Conservation (phyloP, 2,797 vertebrate species). For the Bufotes viridis region DNA sequence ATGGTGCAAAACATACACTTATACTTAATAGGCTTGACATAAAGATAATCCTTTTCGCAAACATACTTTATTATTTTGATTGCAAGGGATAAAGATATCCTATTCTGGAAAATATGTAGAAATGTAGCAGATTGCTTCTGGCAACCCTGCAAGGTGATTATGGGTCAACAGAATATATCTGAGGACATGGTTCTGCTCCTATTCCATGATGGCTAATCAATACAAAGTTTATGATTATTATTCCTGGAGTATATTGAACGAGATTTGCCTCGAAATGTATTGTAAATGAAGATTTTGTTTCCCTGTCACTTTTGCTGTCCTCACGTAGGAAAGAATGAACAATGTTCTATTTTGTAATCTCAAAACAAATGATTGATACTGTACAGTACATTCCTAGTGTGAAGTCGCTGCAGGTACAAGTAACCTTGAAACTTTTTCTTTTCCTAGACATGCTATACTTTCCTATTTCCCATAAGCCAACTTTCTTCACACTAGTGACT, state of each 20-base stretch:
- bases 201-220: slow-evolving; percentile 35
- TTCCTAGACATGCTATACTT: slow-evolving; percentile 4
- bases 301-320: slow-evolving; percentile 40
- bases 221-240: slow-evolving; percentile 58
- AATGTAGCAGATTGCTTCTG: background rate
- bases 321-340: slow-evolving; percentile 46
- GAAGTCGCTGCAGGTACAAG: slow-evolving; percentile 42
- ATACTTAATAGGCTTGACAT: slow-evolving; percentile 18
- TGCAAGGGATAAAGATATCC: slow-evolving; percentile 25
- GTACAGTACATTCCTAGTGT: slow-evolving; percentile 37
- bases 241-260: slow-evolving; percentile 40
- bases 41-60: slow-evolving; percentile 17
- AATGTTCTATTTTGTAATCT: slow-evolving; percentile 51
- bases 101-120: background rate
- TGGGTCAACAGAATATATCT: slow-evolving; percentile 17
- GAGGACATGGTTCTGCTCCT: slow-evolving; percentile 24
- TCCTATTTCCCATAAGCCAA: slow-evolving; percentile 9
- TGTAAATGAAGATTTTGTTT: slow-evolving; percentile 56
- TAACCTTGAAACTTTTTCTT: slow-evolving; percentile 52
- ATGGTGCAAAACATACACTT: background rate
- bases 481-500: background rate
- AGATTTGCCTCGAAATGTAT: slow-evolving; percentile 44
- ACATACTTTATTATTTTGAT: slow-evolving; percentile 42
- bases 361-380: slow-evolving; percentile 59
- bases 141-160: slow-evolving; percentile 46